These are phyloP conservation scores for Andrena marginata DNA, from an alignment of 2,888 invertebrate species.

Conservation along the genomic window DNA sequence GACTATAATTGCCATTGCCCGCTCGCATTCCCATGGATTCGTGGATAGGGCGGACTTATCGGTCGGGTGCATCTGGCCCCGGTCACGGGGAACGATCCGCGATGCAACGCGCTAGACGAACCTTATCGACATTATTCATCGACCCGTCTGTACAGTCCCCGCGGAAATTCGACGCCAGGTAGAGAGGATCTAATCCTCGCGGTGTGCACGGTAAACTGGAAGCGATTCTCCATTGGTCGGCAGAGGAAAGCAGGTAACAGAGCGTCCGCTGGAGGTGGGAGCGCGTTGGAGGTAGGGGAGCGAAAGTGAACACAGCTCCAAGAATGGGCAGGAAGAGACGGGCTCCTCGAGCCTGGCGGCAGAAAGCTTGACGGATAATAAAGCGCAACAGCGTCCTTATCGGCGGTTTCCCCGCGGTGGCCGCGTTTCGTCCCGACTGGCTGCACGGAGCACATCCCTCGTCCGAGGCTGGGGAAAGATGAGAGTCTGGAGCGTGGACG, in stretches of 20 bases:
- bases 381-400: conserved; percentile 23
- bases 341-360: conserved; percentile 62
- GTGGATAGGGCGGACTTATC: conserved; percentile 21
- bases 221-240: conserved; percentile 42
- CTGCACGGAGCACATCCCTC: neutral
- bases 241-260: conserved; percentile 43
- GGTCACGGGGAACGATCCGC: conserved; percentile 30
- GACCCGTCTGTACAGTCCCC: conserved; percentile 24
- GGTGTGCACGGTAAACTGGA: conserved; percentile 27
- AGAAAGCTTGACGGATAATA: conserved; percentile 52
- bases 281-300: conserved; percentile 69
- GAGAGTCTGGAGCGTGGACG: conserved; percentile 32
- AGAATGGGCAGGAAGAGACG: conserved; percentile 83
- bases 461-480: conserved; percentile 12
- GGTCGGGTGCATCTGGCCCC: conserved; percentile 25
- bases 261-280: conserved; percentile 55
- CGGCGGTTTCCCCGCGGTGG: neutral
- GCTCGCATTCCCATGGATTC: conserved; percentile 14
- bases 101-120: conserved; percentile 28
- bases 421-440: neutral
- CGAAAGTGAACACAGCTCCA: conserved; percentile 84
- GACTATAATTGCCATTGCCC: conserved; percentile 20
- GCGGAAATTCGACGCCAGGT: conserved; percentile 9
- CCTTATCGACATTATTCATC: conserved; percentile 49
- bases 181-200: conserved; percentile 23